Evolutionary conservation across 2,113 vertebrate species (phyloP).

Genomic region (Apus apus): DNA sequence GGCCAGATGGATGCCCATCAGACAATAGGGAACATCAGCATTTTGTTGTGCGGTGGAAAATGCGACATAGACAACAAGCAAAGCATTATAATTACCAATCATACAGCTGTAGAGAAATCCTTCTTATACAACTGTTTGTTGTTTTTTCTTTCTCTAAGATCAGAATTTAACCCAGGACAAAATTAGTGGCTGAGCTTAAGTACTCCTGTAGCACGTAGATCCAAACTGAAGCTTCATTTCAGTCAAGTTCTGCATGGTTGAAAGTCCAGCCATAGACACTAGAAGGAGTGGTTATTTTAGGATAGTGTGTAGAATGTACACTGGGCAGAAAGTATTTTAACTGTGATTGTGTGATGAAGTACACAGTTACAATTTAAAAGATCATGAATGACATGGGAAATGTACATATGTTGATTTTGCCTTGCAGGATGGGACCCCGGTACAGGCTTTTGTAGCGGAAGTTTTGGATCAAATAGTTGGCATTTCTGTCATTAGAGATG

Average conservation of each 20-base stretch:
- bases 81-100: background rate
- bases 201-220: background rate
- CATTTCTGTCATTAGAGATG: slow-evolving; percentile 83
- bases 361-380: background rate
- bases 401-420: background rate
- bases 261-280: background rate
- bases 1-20: too few species aligned
- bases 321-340: background rate
- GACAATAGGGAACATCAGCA: background rate
- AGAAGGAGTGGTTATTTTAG: background rate
- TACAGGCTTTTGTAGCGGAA: slow-evolving; percentile 86
- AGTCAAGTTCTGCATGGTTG: background rate
- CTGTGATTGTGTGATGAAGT: background rate
- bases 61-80: background rate
- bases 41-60: background rate
- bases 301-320: background rate
- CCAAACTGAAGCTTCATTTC: background rate
- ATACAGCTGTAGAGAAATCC: background rate
- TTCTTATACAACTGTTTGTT: background rate
- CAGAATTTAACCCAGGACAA: background rate
- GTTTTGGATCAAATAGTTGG: slow-evolving; percentile 82
- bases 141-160: background rate
- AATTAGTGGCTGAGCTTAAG: background rate
- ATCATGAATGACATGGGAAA: background rate
- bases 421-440: slow-evolving; percentile 80